A percentile compares a stretch with the other conserved stretches of the same genome.
phyloP scores from a whole-genome alignment of 2,113 vertebrate genomes.

The Sterna hirundo region DNA sequence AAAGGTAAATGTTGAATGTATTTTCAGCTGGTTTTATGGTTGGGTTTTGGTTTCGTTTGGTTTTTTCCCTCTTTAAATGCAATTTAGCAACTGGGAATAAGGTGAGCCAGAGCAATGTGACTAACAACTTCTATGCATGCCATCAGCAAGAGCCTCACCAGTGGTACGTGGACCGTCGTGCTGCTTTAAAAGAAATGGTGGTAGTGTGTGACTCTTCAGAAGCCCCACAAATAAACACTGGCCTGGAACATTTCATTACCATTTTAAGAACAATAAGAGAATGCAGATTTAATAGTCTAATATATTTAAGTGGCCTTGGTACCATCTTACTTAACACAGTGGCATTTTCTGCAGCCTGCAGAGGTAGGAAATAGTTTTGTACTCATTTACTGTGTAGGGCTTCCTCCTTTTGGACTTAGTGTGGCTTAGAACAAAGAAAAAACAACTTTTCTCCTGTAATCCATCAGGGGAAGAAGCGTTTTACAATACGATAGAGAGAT shows the following conservation, averaged over 20 bases:
- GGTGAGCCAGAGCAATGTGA: not conserved
- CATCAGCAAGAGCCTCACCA: not conserved
- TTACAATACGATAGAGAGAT: slow-evolving; percentile 38
- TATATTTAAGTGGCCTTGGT: slow-evolving; percentile 69
- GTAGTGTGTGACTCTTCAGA: slow-evolving; percentile 46
- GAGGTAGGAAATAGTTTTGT: slow-evolving; percentile 72
- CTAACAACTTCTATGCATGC: not conserved
- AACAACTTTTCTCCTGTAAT: slow-evolving; percentile 52
- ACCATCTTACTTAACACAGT: slow-evolving; percentile 72
- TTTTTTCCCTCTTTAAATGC: not conserved
- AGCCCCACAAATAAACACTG: slow-evolving; percentile 62
- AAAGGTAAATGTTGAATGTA: not conserved
- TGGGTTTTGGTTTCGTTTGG: not conserved
- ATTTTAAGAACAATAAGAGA: slow-evolving; percentile 71
- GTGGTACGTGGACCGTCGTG: not conserved
- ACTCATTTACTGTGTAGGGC: slow-evolving; percentile 54
- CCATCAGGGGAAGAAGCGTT: slow-evolving; percentile 40
- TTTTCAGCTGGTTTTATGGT: not conserved
- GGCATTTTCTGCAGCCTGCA: slow-evolving; percentile 66
- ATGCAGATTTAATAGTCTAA: slow-evolving; percentile 66
- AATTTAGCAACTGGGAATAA: not conserved
- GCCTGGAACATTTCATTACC: slow-evolving; percentile 69
- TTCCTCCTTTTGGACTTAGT: slow-evolving; percentile 54
- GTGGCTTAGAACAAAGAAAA: slow-evolving; percentile 60
- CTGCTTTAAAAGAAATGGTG: slow-evolving; percentile 60